Base-by-base conservation (phyloP, 1,140 invertebrate genomes). In the Drosophila prosaltans region DNA sequence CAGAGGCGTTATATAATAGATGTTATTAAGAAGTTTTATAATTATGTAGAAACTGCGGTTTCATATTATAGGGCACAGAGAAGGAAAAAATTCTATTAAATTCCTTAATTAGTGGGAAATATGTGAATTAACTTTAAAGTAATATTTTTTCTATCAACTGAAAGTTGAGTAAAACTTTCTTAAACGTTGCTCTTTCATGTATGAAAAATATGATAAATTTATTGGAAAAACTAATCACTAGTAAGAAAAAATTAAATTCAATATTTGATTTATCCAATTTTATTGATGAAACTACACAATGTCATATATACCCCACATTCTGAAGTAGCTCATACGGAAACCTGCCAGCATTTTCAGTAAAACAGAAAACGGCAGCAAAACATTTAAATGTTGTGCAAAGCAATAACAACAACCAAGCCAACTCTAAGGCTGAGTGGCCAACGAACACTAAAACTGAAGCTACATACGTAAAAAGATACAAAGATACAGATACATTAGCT, bases 371-470 rank as follows among this genome's bases (percentile, higher is more conserved):
- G 81, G 85, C 85, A 89, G 85, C 85, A 74, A 89, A 90, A 85
- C 85, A 89, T 90, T 90, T 89, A 85, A 85, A 85, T 90, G 81
- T 90, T 84, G 69, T 84, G 89, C 81, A 90, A 90, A 83, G 78
- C 85, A 90, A 86, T 90, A 89, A 88, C 80, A 88, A 78, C 74
- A 76, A 84, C 43, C 21, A 21, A 59, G 55, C 28, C 36, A 58
- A 59, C 28, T 39, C 57, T 11, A 21, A 59, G 8, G 57, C 57
- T 39, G 28, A 28, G 54, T 4, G 43, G 66, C 74, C 66, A 30
- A 30, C 16, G 36, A 54, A 74, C 65, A 26, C 41, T 51, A 67
- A 70, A 58, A 75, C 69, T 66, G 73, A 64, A 64, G 63, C 69
- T 68, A 65, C 67, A 77, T 63, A 72, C 78, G 45, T 70, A 60